phyloP scores from a whole-genome alignment of 2,113 vertebrate genomes.

The Centropus unirufus region DNA sequence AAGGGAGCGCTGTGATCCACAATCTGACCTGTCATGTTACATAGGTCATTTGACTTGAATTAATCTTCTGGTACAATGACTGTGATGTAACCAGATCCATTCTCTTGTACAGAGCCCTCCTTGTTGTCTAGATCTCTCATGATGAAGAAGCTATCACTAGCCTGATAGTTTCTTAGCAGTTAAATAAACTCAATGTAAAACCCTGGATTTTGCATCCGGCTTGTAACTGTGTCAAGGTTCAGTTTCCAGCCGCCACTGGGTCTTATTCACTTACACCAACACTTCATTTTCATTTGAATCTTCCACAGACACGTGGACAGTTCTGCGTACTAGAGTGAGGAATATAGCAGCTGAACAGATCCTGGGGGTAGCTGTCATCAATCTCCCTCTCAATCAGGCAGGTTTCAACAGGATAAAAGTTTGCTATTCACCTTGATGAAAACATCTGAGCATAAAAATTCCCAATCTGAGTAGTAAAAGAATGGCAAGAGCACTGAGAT shows the following conservation, averaged over 20 bases:
- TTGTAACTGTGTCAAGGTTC: not conserved
- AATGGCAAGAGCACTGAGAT: not conserved
- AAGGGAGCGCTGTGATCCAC: not conserved
- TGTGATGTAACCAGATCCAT: not conserved
- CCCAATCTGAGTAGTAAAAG: not conserved
- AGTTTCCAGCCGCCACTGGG: not conserved
- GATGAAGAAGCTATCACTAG: not conserved
- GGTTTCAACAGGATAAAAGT: not conserved
- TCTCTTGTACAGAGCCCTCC: not conserved
- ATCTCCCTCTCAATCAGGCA: not conserved
- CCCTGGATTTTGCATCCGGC: not conserved
- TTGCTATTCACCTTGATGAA: not conserved
- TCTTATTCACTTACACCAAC: not conserved
- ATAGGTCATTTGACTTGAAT: not conserved
- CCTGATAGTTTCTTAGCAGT: not conserved
- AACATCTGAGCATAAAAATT: not conserved
- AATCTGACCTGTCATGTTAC: not conserved
- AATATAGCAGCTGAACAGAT: accelerated
- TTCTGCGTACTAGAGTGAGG: not conserved
- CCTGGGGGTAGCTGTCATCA: not conserved
- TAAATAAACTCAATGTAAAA: not conserved
- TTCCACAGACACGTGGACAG: not conserved
- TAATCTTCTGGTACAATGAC: not conserved
- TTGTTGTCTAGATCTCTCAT: not conserved
- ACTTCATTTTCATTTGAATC: not conserved